Evolutionary conservation across 2,113 vertebrate species (phyloP).

Genomic region (Trichomycterus rosablanca): DNA sequence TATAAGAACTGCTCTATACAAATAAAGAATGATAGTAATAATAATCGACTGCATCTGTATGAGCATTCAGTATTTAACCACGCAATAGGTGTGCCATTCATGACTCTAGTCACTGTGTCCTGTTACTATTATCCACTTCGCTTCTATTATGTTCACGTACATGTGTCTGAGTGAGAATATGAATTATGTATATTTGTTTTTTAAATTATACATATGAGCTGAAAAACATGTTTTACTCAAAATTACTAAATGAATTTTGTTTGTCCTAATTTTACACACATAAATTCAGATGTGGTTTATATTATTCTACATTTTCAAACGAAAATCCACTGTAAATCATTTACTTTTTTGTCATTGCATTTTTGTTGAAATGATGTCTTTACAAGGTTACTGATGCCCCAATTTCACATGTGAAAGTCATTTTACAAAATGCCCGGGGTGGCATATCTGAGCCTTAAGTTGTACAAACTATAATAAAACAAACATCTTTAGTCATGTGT

Average conservation of each 20-base stretch:
- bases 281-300: too few relatives aligned
- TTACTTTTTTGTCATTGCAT: too few relatives aligned
- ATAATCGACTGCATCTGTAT: conserved; percentile 40
- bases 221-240: too few relatives aligned
- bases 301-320: too few relatives aligned
- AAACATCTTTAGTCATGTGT: conserved; percentile 20
- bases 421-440: conserved; percentile 10
- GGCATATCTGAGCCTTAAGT: conserved; percentile 47
- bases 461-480: conserved; percentile 31
- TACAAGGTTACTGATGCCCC: background rate
- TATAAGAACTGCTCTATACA: conserved; percentile 41
- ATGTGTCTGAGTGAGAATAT: conserved; percentile 11
- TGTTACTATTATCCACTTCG: background rate
- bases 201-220: conserved; percentile 24
- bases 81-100: conserved; percentile 40
- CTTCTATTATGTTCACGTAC: conserved; percentile 15
- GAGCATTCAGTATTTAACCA: conserved; percentile 44
- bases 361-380: background rate
- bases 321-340: too few relatives aligned
- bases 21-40: conserved; percentile 32
- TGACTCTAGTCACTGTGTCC: background rate
- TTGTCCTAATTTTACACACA: too few relatives aligned
- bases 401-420: conserved; percentile 8
- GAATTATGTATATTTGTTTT: conserved; percentile 27
- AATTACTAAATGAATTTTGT: too few relatives aligned